A percentile compares a stretch with the other conserved stretches of the same genome.
phyloP scores from a whole-genome alignment of 1,140 invertebrate species.

The Pseudomyrmex pallidus region DNA sequence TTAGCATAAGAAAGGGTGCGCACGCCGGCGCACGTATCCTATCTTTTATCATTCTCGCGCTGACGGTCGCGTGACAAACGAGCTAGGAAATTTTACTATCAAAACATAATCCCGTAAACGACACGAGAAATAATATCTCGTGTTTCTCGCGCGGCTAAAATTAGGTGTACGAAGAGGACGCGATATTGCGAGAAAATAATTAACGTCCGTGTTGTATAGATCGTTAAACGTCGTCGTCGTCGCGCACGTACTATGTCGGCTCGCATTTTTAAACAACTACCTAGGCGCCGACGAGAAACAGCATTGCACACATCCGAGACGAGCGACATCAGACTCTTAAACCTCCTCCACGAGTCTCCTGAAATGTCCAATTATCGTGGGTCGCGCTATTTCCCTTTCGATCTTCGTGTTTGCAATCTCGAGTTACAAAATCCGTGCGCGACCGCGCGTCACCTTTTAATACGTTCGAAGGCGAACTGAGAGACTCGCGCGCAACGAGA shows the following conservation, averaged over 20 bases:
- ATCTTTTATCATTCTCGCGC: slow-evolving; percentile 52
- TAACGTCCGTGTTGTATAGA: not conserved
- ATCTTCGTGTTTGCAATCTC: slow-evolving; percentile 17
- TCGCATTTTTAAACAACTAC: not conserved
- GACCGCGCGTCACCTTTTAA: slow-evolving; percentile 1
- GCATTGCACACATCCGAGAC: not conserved
- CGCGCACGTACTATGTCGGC: not conserved
- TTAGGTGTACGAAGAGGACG: too few relatives aligned
- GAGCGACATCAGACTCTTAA: not conserved
- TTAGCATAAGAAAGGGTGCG: slow-evolving; percentile 49
- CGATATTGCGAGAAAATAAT: not conserved
- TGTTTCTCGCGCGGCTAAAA: not conserved
- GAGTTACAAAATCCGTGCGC: slow-evolving; percentile 10
- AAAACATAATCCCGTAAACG: slow-evolving; percentile 17
- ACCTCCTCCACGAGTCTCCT: slow-evolving; percentile 11
- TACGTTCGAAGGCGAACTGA: not conserved
- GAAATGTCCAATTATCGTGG: slow-evolving; percentile 33
- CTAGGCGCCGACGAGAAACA: not conserved
- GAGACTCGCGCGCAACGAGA: slow-evolving; percentile 7
- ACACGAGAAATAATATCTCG: slow-evolving; percentile 18
- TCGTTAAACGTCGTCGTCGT: not conserved
- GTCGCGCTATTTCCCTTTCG: not conserved
- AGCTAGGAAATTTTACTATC: slow-evolving; percentile 30
- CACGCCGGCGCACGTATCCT: slow-evolving; percentile 37
- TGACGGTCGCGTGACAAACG: slow-evolving; percentile 51